These are phyloP conservation scores for Nixonia krombeini DNA, from an alignment of 1,140 invertebrate species.

Conservation along the genomic window DNA sequence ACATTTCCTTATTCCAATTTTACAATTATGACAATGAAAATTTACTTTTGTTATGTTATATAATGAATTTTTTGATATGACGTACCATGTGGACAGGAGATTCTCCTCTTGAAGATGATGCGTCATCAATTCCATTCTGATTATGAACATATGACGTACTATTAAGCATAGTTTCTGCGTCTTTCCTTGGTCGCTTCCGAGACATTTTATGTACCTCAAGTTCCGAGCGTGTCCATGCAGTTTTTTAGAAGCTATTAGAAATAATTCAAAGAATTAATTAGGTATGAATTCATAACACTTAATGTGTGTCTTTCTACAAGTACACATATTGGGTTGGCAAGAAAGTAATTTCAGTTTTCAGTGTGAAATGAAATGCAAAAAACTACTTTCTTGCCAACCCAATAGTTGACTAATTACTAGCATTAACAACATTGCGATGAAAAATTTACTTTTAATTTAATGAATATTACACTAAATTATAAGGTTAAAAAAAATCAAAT, in stretches of 20 bases:
- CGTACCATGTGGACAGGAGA: conserved; percentile 41
- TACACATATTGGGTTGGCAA: too few relatives aligned
- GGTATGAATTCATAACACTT: too few relatives aligned
- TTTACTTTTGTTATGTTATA: background rate
- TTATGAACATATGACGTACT: conserved; percentile 13
- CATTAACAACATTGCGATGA: too few relatives aligned
- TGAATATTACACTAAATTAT: too few relatives aligned
- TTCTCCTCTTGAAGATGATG: conserved; percentile 29
- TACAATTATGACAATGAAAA: background rate
- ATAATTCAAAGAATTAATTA: too few relatives aligned
- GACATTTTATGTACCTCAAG: conserved; percentile 18
- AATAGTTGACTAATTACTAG: too few relatives aligned
- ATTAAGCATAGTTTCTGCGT: conserved; percentile 24
- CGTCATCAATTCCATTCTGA: conserved; percentile 32
- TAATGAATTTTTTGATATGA: background rate
- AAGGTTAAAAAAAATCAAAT: too few relatives aligned
- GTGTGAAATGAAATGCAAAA: too few relatives aligned
- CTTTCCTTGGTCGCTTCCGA: conserved; percentile 24
- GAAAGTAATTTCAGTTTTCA: too few relatives aligned
- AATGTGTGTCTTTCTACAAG: too few relatives aligned
- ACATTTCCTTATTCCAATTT: background rate
- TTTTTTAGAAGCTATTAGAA: conserved; percentile 14
- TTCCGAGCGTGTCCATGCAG: conserved; percentile 22
- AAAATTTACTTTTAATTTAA: too few relatives aligned
- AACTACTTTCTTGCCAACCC: too few relatives aligned